Conservation (phyloP, 2,113 vertebrate genomes). For the Cygnus atratus region DNA sequence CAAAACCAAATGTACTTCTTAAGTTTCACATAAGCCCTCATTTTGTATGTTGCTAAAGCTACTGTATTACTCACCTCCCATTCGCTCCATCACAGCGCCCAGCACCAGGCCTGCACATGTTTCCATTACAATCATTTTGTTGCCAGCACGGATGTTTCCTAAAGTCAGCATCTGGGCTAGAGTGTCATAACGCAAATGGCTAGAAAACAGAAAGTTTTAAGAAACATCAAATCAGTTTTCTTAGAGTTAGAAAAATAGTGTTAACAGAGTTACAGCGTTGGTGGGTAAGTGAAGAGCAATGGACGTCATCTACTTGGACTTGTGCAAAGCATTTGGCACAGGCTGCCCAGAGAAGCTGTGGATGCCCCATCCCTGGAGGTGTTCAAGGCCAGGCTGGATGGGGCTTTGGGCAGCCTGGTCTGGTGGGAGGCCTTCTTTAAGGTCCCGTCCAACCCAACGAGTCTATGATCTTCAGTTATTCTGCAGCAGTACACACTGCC, state of each 20-base stretch:
- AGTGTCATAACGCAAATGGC: slow-evolving; percentile 93
- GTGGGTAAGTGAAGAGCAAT: too few relatives aligned
- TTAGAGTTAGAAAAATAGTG: not conserved
- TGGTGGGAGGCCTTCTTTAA: too few relatives aligned
- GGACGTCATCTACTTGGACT: too few relatives aligned
- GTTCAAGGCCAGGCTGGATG: too few relatives aligned
- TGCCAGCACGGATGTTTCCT: slow-evolving; percentile 92
- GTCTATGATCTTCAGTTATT: not conserved
- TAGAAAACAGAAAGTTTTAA: slow-evolving; percentile 47
- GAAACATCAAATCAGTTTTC: not conserved
- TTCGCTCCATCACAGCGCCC: slow-evolving; percentile 93
- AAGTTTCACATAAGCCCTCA: not conserved
- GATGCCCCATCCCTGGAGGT: too few relatives aligned
- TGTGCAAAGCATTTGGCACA: too few relatives aligned
- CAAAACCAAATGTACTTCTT: not conserved
- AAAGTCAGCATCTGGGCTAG: slow-evolving; percentile 93
- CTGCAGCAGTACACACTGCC: not conserved
- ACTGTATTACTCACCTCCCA: slow-evolving; percentile 82
- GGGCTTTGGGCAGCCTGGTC: too few relatives aligned
- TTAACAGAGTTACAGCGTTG: too few relatives aligned
- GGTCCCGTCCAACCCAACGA: too few relatives aligned
- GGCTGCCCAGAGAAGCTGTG: too few relatives aligned
- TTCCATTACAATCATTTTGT: slow-evolving; percentile 93
- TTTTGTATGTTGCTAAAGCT: not conserved
- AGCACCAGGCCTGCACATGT: slow-evolving; percentile 93